Percentiles rank a stretch among this genome's conserved stretches.
Evolutionary conservation across 2,797 vertebrate genomes (phyloP).

Genomic region (Tragopan temminckii): DNA sequence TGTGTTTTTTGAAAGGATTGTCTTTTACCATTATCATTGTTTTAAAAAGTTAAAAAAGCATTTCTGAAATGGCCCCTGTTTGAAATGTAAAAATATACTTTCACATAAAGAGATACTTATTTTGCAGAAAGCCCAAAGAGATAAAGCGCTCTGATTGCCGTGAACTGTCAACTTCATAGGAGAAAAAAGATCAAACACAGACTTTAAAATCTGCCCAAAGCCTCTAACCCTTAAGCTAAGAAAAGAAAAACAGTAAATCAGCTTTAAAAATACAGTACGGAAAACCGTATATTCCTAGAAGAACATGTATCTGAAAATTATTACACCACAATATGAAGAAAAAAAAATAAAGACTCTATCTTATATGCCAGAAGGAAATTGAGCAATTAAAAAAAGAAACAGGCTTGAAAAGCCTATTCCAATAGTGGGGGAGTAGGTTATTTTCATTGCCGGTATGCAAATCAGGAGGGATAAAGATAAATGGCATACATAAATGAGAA

Average conservation of each 20-base stretch:
- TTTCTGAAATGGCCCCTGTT: background rate
- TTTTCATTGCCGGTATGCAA: slow-evolving; percentile 36
- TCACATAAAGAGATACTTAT: background rate
- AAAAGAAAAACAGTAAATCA: slow-evolving; percentile 37
- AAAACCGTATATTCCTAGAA: slow-evolving; percentile 1
- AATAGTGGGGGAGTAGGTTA: background rate
- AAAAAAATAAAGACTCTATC: background rate
- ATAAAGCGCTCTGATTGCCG: slow-evolving; percentile 44
- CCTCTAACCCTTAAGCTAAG: slow-evolving; percentile 34
- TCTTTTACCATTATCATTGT: background rate
- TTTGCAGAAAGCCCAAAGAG: slow-evolving; percentile 16
- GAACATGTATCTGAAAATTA: slow-evolving; percentile 6
- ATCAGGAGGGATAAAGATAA: slow-evolving; percentile 26
- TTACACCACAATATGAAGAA: slow-evolving; percentile 1
- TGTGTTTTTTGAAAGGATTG: background rate
- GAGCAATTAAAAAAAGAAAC: background rate
- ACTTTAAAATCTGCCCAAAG: slow-evolving; percentile 46
- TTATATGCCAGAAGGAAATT: background rate
- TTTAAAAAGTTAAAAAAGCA: background rate
- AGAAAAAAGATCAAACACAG: slow-evolving; percentile 18
- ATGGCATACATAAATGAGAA: background rate
- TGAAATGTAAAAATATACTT: background rate
- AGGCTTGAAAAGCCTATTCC: background rate
- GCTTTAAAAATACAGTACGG: slow-evolving; percentile 5
- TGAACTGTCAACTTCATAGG: background rate